Conservation (phyloP, 1,140 invertebrate genomes). For the Eumaeus atala region DNA sequence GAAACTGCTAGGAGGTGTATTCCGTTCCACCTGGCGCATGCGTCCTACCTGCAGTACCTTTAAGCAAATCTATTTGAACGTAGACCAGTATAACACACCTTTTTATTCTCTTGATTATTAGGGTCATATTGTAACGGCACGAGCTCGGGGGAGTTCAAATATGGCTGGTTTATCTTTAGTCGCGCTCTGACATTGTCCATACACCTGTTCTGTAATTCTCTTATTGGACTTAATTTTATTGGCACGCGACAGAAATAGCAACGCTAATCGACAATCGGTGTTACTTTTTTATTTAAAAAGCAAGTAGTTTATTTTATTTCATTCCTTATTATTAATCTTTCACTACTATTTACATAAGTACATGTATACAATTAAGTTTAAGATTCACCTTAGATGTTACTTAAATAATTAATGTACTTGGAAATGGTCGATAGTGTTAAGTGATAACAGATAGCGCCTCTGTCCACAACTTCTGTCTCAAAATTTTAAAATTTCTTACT, state of each 20-base stretch:
- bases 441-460: too few species aligned
- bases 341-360: too few species aligned
- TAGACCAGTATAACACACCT: background rate
- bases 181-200: constrained; percentile 33
- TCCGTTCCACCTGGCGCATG: constrained; percentile 48
- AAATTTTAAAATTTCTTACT: background rate
- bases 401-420: too few species aligned
- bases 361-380: too few species aligned
- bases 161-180: background rate
- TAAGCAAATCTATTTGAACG: constrained; percentile 34
- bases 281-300: background rate
- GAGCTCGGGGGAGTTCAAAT: background rate
- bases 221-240: constrained; percentile 21
- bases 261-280: background rate
- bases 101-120: constrained; percentile 11
- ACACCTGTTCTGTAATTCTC: constrained; percentile 20
- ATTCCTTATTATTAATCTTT: too few species aligned
- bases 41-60: constrained; percentile 61
- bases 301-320: too few species aligned
- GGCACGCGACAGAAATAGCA: constrained; percentile 22
- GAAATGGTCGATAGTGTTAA: too few species aligned
- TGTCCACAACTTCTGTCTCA: too few species aligned
- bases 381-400: too few species aligned
- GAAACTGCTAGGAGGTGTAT: constrained; percentile 37
- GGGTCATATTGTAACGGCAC: constrained; percentile 27